A percentile compares a stretch with the other conserved stretches of the same genome.
These are phyloP conservation scores for Heteromyza rotundicornis DNA, from an alignment of 2,888 invertebrate species.

Conservation along the genomic window DNA sequence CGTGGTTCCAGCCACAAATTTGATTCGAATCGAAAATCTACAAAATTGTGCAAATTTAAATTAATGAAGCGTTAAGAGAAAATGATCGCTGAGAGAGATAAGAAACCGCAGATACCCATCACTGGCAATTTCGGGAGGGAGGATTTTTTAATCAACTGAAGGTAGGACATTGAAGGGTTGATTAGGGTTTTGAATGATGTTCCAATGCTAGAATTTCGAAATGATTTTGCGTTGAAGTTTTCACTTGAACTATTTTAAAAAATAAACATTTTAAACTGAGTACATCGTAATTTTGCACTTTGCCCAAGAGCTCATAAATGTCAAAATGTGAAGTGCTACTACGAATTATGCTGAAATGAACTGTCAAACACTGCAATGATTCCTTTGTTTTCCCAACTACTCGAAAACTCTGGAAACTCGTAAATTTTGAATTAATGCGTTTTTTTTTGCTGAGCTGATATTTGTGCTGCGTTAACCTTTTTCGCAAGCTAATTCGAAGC, in stretches of 20 bases:
- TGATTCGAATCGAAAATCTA: neutral
- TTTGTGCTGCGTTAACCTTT: neutral
- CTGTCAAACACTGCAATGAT: slow-evolving; percentile 6
- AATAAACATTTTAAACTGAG: too few species aligned
- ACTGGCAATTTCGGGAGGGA: neutral
- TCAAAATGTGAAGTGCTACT: neutral
- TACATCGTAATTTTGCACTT: neutral
- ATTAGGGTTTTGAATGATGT: too few species aligned
- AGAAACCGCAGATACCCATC: neutral
- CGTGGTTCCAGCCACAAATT: neutral
- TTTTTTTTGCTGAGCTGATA: neutral
- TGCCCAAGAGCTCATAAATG: neutral
- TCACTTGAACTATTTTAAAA: too few species aligned
- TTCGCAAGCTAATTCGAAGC: neutral
- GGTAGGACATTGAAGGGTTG: too few species aligned
- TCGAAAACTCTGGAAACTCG: too few species aligned
- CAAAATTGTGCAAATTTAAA: neutral
- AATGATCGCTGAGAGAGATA: neutral
- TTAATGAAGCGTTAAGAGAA: slow-evolving; percentile 2
- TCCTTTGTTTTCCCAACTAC: slow-evolving; percentile 2
- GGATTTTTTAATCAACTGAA: neutral
- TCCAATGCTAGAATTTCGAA: too few species aligned
- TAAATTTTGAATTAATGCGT: slow-evolving; percentile 8
- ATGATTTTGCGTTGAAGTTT: too few species aligned
- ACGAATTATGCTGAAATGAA: neutral